Evolutionary conservation across 2,888 invertebrate species (phyloP), one percentile per base, ranked within the genome.

Genomic region (Chloromyia formosa): DNA sequence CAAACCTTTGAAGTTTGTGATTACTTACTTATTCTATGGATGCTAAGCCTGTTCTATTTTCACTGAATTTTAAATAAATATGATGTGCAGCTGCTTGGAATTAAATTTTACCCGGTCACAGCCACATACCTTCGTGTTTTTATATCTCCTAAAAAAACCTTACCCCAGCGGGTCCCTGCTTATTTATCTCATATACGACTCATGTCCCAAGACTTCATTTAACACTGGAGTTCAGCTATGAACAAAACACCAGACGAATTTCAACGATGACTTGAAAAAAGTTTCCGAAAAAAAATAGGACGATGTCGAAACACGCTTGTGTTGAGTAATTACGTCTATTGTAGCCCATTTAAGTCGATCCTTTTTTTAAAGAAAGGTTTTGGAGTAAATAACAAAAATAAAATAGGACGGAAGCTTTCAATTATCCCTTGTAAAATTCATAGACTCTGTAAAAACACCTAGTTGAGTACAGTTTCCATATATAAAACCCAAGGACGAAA

Each of bases 321-420:
- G 49, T 53, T 9, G 49, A n/a, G n/a, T 68, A 68, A 68, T 68
- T 68, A 68, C 66, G 45, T 22, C 66, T 68, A 49, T 68, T 68
- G 45, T 68, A 68, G 7, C 49, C 49, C 49, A 68, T 68, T 68
- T 68, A 23, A 68, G 45, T 68, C 35, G 53, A 45, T 49, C 9
- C 49, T n/a, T 20, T 5, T 9, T 22, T 61, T 23, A 12, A 10
- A 61, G 10, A 61, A 27, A 23, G 61, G 61, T 61, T 61, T 14
- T 5, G 27, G 3, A 2, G 7, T 49, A n/a, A 49, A 49, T 49
- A 49, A 61, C 10, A 61, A 61, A 18, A 61, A 58, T 16, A 58
- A 16, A 27, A 61, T 35, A 27, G 35, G 61, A 10, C 20, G 5
- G 14, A 5, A 61, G 5, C 14, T 27, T 9, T 20, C 61, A 16